phyloP scores from a whole-genome alignment of 2,113 vertebrate genomes.

The Corydoras sp. region DNA sequence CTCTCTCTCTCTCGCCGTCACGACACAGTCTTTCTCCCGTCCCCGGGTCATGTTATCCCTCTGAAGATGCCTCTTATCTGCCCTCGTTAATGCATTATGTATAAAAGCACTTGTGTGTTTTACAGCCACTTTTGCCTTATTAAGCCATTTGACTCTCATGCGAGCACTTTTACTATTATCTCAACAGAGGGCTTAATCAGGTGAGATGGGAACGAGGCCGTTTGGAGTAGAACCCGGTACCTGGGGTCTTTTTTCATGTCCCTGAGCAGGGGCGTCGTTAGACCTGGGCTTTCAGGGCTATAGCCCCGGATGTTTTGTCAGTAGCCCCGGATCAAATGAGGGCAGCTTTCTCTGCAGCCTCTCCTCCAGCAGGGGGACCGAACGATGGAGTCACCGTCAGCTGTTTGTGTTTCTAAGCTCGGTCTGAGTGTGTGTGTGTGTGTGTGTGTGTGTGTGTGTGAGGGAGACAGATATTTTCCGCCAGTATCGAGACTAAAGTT shows the following conservation, averaged over 20 bases:
- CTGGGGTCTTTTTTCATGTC: neutral
- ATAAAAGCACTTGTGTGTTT: conserved; percentile 64
- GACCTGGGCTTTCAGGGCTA: too few species aligned
- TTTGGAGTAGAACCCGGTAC: conserved; percentile 34
- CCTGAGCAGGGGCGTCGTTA: neutral
- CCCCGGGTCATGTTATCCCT: conserved; percentile 61
- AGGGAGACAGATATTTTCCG: too few species aligned
- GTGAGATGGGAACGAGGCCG: conserved; percentile 54
- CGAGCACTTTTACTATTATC: conserved; percentile 61
- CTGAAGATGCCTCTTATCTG: conserved; percentile 56
- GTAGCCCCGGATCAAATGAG: too few species aligned
- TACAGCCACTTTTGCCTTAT: conserved; percentile 63
- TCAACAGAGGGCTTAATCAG: conserved; percentile 57
- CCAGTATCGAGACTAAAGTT: too few species aligned
- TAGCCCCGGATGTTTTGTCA: too few species aligned
- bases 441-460: too few species aligned
- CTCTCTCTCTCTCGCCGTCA: too few species aligned
- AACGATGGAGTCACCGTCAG: too few species aligned
- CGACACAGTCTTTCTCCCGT: too few species aligned
- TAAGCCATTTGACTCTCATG: conserved; percentile 60
- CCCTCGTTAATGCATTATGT: conserved; percentile 63
- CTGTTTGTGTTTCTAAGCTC: neutral
- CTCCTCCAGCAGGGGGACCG: too few species aligned
- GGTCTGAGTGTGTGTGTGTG: neutral
- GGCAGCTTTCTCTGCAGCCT: too few species aligned